These are phyloP conservation scores for Enteromius afrohamiltoni DNA, from an alignment of 2,797 vertebrate species.

Conservation along the genomic window DNA sequence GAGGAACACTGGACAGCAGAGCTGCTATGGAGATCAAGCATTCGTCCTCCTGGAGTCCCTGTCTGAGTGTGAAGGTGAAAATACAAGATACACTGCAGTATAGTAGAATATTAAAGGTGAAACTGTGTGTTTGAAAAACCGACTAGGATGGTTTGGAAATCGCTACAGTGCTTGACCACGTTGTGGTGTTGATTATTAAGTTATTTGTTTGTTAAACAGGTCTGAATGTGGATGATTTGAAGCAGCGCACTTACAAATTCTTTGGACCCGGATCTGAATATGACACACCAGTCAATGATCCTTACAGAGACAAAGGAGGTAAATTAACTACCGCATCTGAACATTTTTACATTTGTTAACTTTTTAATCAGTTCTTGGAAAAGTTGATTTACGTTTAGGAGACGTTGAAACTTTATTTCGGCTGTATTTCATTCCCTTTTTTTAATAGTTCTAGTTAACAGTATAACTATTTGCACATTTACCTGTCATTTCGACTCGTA, in stretches of 20 bases:
- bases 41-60: constrained; percentile 78
- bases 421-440: background rate
- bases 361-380: background rate
- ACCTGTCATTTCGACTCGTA: background rate
- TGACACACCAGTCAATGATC: constrained; percentile 78
- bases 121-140: background rate
- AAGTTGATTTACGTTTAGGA: background rate
- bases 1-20: constrained; percentile 76
- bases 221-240: constrained; percentile 75
- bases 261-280: constrained; percentile 81
- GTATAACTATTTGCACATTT: background rate
- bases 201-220: constrained; percentile 63
- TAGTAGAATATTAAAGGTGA: background rate
- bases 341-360: background rate
- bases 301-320: constrained; percentile 76
- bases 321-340: background rate
- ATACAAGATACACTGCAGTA: background rate
- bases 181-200: background rate
- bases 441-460: background rate
- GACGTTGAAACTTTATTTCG: background rate
- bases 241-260: constrained; percentile 70
- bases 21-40: constrained; percentile 81
- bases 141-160: background rate
- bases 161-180: background rate
- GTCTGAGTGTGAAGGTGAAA: constrained; percentile 75